Evolutionary conservation across 1,140 invertebrate species (phyloP), one percentile per base, ranked within the genome.

Genomic region (Drosophila rhopaloa): DNA sequence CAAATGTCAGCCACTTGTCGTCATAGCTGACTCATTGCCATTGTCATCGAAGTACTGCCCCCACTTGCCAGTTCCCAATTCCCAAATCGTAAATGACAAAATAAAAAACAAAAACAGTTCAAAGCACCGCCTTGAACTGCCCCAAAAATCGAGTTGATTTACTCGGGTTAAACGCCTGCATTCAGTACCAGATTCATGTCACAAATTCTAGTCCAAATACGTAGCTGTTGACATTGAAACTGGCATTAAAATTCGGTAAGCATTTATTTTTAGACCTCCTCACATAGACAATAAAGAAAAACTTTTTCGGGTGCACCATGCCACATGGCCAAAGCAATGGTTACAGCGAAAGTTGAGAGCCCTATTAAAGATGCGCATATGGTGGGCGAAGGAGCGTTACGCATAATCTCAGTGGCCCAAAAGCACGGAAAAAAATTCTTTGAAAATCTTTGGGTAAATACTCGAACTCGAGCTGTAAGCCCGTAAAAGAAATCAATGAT

Each of bases 171-270:
- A 41, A 48, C 27, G 46, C 37, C 37, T 67, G 61, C 67, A 71
- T 35, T 57, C 14, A 32, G 40, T 32, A 35, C 27, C 19, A 37
- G 47, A n/a, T 70, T 71, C 68, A 40, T 71, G 38, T 43, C 37
- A 43, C 27, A 35, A 68, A 68, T 35, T 27, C 16, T 19, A 41
- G 37, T 13, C 43, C 4, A 50, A 41, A 35, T 70, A 35, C 67
- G 67, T 48, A 71, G 48, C 16, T n/a, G 65, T 70, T 71, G 68
- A 71, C 68, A 71, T 68, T 68, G 61, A 68, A 68, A 54, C 46
- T 32, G 65, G 47, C 48, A 70, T 71, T 71, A 44, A 68, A 68
- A 68, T 68, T 35, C 66, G 65, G 46, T 70, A 35, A 70, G 14
- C 43, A 7, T 58, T 71, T 71, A 71, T 71, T 71, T 71, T 71